Evolutionary conservation across 2,888 invertebrate species (phyloP), one percentile per base, ranked within the genome.

Genomic region (Hymenopus coronatus): DNA sequence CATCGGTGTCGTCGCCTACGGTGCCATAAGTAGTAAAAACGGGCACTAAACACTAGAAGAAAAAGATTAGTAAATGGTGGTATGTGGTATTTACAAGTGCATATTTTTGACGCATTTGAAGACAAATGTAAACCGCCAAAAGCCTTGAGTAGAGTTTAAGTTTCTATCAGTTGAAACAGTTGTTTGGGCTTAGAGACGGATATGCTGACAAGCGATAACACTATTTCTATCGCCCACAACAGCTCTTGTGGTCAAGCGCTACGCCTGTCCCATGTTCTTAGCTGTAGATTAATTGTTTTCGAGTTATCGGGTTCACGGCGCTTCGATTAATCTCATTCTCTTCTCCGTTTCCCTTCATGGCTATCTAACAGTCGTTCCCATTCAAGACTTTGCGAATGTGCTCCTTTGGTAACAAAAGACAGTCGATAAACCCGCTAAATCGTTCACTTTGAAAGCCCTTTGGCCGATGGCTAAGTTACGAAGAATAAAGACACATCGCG

Each of bases 271-370:
- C 54, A 70, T 25, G 54, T 70, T 54, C 85, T 85, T 81, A 54
- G 86, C 86, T 70, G 70, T 82, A 88, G 88, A 88, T 88, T 88
- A 85, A 88, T 88, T 88, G 85, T 88, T 88, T 88, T 84, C 85
- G 88, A 85, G 88, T 82, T 70, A 85, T 88, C 88, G 85, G 85
- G 88, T 88, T 88, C 88, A 70, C 81, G 83, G 27, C 88, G 27
- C 28, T 85, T 88, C 88, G 88, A 88, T 88, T 88, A 88, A 88
- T 88, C 88, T 88, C 85, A 82, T 54, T 86, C 81, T 70, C 54
- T 70, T 70, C 54, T 70, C 54, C 54, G 54, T 70, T 70, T 70
- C 54, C 54, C 81, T 40, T 85, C 85, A 85, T 54, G 85, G 85
- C 85, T 85, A 85, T 85, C 85, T 85, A 70, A 70, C 54, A 70